Evolutionary conservation across 1,140 invertebrate species (phyloP).

Genomic region (Zaprionus davidi): DNA sequence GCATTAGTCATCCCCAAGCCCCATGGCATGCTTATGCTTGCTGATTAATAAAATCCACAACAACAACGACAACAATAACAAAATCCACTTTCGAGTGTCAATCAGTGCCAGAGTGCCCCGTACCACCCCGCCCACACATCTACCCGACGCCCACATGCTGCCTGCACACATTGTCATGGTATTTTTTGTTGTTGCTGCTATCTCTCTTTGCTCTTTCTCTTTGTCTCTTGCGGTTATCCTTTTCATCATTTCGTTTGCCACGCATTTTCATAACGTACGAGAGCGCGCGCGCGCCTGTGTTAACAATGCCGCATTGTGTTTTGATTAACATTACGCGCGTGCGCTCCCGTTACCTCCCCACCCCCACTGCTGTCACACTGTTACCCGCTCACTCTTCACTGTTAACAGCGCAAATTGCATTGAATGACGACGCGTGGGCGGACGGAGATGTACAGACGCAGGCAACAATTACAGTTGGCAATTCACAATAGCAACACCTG

Average conservation of each 20-base stretch:
- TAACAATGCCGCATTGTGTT: constrained; percentile 61
- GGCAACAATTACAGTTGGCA: constrained; percentile 47
- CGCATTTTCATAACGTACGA: constrained; percentile 45
- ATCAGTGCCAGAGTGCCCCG: constrained; percentile 41
- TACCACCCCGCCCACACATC: background rate
- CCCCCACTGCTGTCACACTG: background rate
- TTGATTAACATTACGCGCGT: constrained; percentile 52
- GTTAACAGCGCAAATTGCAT: constrained; percentile 43
- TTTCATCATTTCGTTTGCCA: constrained; percentile 62
- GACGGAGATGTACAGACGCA: constrained; percentile 20
- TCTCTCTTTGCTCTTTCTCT: constrained; percentile 21
- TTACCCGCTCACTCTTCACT: background rate
- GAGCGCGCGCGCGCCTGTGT: constrained; percentile 20
- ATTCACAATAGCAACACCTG: constrained; percentile 54
- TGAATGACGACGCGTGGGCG: constrained; percentile 25
- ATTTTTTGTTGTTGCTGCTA: constrained; percentile 1
- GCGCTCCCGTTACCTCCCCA: constrained; percentile 16
- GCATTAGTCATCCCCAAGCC: constrained; percentile 53
- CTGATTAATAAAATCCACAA: constrained; percentile 48
- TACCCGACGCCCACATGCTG: constrained; percentile 17
- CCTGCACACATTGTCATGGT: constrained; percentile 33
- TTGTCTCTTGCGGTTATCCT: constrained; percentile 35
- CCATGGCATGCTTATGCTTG: constrained; percentile 19
- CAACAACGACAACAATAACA: constrained; percentile 44
- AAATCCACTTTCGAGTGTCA: constrained; percentile 65